Evolutionary conservation across 2,113 vertebrate genomes (phyloP), one percentile per base, ranked within the genome.

Genomic region (Dendrocopos noguchii): DNA sequence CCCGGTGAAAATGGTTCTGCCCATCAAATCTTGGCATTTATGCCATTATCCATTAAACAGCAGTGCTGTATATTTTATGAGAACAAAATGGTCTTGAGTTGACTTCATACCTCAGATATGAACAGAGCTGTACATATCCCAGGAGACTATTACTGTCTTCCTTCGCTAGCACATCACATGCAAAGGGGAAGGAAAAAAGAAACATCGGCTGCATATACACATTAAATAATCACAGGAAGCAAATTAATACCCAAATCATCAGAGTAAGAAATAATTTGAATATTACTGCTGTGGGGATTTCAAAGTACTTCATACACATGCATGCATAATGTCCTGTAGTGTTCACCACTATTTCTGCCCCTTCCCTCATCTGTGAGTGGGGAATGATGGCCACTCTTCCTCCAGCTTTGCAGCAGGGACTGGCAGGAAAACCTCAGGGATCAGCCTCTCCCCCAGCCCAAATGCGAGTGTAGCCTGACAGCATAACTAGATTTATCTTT

Each of bases 11-110:
- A 91, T 81, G 84, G 82, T 71, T 93, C 90, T 96, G 94, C 82
- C 91, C 91, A 86, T 94, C 95, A 96, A 84, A 93, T 68, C 91
- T 72, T 92, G 61, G 93, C 90, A 87, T 94, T 93, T 94, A 94
- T 95, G 82, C 89, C 78, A 78, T 94, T 88, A 91, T 63, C 93
- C 83, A 91, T 87, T 94, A 95, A 94, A 94, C 80, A 60, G 90
- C 92, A 82, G 59, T 91, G 64, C 84, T 93, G 85, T 93, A 94
- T 93, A 94, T 95, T 97, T 96, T 95, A 94, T 95, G 94, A 95
- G 91, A 91, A 95, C 94, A 95, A 94, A 97, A 93, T 89, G 94
- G 92, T 95, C 93, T 87, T 88, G 87, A 90, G 84, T 85, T 96
- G 92, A 96, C 91, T 92, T 94, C 89, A 44, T 94, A 94, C 65